Evolutionary conservation across 2,797 vertebrate species (phyloP), one percentile per base, ranked within the genome.

Genomic region (Capromys pilorides): DNA sequence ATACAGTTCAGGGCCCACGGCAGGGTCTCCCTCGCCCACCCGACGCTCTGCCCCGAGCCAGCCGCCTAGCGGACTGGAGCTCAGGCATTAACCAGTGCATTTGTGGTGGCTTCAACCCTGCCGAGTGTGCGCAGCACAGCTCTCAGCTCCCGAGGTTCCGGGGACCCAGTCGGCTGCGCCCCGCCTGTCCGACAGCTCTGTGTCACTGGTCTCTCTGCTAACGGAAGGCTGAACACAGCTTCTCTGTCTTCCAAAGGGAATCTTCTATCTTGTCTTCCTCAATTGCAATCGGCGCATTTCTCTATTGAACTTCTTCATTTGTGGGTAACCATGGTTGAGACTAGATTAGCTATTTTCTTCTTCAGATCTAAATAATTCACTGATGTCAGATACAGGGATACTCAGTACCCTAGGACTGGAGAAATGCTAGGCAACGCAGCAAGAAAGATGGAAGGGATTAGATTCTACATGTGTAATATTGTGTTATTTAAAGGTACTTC

Each of bases 81-180:
- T 90, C 64, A n/a, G 24, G 54, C 24, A 81, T 78, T 87, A 82
- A 75, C 13, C 87, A 61, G 0, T 45, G 22, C 14, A 2, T 45
- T 49, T 90, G 6, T 62, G 9, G 1, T 10, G n/a, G n/a, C 62
- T 90, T 51, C 8, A 49, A 75, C 19, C 39, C 21, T 3, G 1
- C 66, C n/a, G 11, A 45, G 26, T 31, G 39, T 45, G 24, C 14
- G 2, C 31, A 26, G 31, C 7, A 80, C 62, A 62, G 18, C 2
- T 41, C 41, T 59, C 7, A 8, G 83, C n/a, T 41, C 0, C 21
- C 0, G 9, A 59, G 1, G 31, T 4, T 33, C 57, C 41, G 13
- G 21, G 5, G 10, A 39, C 24, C 21, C 73, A 4, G 21, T 18
- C 10, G 0, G 5, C 24, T 24, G 33, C 33, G 24, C 36, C 28